These are phyloP conservation scores for Isaurus tuberculatus DNA, from an alignment of 92 coral and sea anemone genomes.

Conservation along the genomic window DNA sequence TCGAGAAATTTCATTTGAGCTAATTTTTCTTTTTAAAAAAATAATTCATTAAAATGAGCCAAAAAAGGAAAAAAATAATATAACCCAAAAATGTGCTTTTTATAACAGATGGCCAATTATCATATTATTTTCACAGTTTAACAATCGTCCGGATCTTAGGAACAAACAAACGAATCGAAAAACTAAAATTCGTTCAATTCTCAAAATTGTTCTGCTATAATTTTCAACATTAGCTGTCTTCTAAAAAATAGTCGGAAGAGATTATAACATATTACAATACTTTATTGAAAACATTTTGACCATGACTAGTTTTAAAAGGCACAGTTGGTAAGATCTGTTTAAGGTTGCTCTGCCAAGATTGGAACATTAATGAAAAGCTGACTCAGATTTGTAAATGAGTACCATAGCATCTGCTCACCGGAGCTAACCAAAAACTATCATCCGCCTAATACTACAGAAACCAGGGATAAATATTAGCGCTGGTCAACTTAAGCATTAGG, in stretches of 20 bases:
- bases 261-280: conserved; percentile 14
- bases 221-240: neutral
- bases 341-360: no score
- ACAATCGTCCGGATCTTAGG: conserved; percentile 48
- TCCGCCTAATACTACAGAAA: no score
- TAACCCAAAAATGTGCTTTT: conserved; percentile 25
- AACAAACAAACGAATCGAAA: conserved; percentile 33
- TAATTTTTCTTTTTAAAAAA: neutral
- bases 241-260: conserved; percentile 1
- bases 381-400: no score
- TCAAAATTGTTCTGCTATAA: neutral
- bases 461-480: no score
- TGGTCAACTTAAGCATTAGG: no score
- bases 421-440: no score
- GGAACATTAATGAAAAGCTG: no score
- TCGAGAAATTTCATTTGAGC: neutral
- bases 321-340: no score
- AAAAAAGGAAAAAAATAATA: neutral
- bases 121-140: conserved; percentile 37
- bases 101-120: conserved; percentile 27
- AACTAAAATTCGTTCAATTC: conserved; percentile 8
- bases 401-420: no score
- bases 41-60: neutral
- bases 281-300: neutral
- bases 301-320: no score